Base-by-base conservation (phyloP, 2,797 vertebrate genomes). In the Poeciliopsis presidionis region DNA sequence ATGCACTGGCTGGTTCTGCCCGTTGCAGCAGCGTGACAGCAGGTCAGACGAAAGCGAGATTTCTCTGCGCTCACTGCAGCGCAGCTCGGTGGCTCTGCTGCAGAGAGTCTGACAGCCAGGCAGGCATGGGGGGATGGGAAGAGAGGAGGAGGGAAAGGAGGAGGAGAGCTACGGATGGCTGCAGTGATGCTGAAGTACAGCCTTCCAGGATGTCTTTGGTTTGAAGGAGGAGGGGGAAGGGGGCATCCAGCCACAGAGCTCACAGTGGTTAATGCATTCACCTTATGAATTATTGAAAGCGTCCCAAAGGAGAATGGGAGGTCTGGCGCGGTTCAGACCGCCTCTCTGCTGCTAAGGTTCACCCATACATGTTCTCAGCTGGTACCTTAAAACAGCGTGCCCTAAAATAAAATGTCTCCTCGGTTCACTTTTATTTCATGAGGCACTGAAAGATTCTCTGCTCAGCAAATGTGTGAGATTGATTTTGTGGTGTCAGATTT, bases 251-350 rank as follows among this genome's bases (percentile, higher is more conserved):
- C 84, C 69, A 74, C 86, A 87, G 84, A 47, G 78, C 81, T 73
- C 80, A 79, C 83, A 85, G 86, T 74, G 7, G 81, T 88, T 90
- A 86, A 93, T 92, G 90, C 82, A 72, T 92, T 85, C 85, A 81
- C 72, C 81, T 91, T 79, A 85, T 93, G 92, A 94, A 94, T 94
- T 92, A 93, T 92, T 94, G 80, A 94, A 91, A 72, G 81, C 86
- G 81, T 81, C 91, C 86, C 86, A 81, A 76, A 91, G 89, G 82
- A 85, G 72, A 86, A 77, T 25, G 72, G 82, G 85, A 78, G 84
- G 87, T 83, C 77, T 84, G 84, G 43, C 73, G 43, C 73, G 74
- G 73, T 59, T 88, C 75, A 87, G 70, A 76, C 81, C 72, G 76
- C 59, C 81, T 84, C 63, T 6, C 39, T 77, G 61, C 71, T 16